These are phyloP conservation scores for Gadopsis bispinosus DNA, from an alignment of 2,797 vertebrate species.

Conservation along the genomic window DNA sequence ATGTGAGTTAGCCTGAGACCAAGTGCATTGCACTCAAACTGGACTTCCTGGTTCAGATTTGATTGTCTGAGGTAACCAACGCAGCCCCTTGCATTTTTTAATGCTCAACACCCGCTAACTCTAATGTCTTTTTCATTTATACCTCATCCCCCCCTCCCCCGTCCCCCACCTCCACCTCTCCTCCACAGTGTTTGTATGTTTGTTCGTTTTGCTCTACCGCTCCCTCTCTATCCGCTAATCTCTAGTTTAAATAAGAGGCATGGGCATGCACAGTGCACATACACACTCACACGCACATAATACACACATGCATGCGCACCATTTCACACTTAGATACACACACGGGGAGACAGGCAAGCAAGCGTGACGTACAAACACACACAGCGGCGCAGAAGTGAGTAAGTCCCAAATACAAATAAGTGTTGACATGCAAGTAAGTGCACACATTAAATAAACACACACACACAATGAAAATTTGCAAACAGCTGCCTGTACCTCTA, in stretches of 20 bases:
- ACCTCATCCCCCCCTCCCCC: constrained; percentile 13
- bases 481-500: constrained; percentile 9
- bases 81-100: neutral
- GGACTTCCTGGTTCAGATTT: neutral
- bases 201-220: constrained; percentile 69
- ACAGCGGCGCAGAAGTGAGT: constrained; percentile 24
- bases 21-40: neutral
- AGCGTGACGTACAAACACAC: constrained; percentile 42
- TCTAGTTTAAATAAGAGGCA: constrained; percentile 73
- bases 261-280: constrained; percentile 13
- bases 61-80: neutral
- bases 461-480: neutral
- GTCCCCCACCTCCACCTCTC: constrained; percentile 46
- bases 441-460: neutral
- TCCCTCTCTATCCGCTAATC: constrained; percentile 67
- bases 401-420: constrained; percentile 45
- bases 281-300: constrained; percentile 5
- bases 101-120: constrained; percentile 12
- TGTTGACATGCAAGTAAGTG: neutral
- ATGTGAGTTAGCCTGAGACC: no score
- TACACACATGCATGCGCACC: constrained; percentile 7
- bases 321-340: constrained; percentile 18
- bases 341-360: constrained; percentile 39
- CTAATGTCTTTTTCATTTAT: constrained; percentile 24
- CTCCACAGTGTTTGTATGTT: constrained; percentile 58